Conservation (phyloP, 2,113 vertebrate genomes). For the Clinocottus analis region DNA sequence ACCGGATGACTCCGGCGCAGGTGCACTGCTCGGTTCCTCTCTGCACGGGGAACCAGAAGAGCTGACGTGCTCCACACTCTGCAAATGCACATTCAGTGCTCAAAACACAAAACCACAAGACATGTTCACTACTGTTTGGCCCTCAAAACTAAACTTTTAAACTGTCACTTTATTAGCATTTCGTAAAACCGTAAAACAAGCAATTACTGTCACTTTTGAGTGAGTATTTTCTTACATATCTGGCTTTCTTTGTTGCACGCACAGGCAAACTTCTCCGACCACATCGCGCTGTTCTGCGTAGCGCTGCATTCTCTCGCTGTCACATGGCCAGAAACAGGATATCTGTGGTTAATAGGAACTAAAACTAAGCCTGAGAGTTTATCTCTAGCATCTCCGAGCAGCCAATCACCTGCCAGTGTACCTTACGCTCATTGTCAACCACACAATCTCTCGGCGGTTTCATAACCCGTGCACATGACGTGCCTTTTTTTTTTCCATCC, state of each 20-base stretch:
- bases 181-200: not conserved
- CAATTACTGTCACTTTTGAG: not conserved
- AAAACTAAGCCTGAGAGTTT: slow-evolving; percentile 76
- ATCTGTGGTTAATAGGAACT: slow-evolving; percentile 84
- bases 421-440: slow-evolving; percentile 73
- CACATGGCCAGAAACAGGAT: slow-evolving; percentile 88
- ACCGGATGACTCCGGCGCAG: not conserved
- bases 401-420: slow-evolving; percentile 79
- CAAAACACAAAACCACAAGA: slow-evolving; percentile 42
- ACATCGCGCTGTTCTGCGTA: slow-evolving; percentile 25
- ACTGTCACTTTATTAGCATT: not conserved
- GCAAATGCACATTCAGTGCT: slow-evolving; percentile 59
- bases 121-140: not conserved
- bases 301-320: slow-evolving; percentile 64
- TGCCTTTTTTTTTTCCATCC: slow-evolving; percentile 75
- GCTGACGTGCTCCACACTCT: slow-evolving; percentile 33
- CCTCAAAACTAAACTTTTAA: not conserved
- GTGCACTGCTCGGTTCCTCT: not conserved
- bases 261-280: slow-evolving; percentile 29
- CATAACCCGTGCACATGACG: slow-evolving; percentile 53
- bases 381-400: slow-evolving; percentile 73
- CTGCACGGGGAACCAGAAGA: slow-evolving; percentile 5
- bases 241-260: slow-evolving; percentile 29
- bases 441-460: slow-evolving; percentile 69
- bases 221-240: not conserved